These are phyloP conservation scores for Trissonchulus sp. DNA, from an alignment of 2,888 invertebrate genomes.

Conservation along the genomic window DNA sequence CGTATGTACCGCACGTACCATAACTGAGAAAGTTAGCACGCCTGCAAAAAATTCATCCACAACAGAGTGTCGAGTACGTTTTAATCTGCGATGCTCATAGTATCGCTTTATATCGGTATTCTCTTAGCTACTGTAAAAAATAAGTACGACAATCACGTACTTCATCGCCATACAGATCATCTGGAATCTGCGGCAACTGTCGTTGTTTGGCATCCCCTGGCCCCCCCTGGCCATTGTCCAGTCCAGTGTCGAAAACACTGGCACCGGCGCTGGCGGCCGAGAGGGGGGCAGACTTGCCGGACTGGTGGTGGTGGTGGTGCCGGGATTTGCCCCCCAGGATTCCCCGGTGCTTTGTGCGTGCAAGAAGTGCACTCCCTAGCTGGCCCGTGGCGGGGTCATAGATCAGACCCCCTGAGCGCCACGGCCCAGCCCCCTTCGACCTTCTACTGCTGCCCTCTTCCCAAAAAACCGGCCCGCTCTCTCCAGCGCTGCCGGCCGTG, in stretches of 20 bases:
- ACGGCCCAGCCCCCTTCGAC: not conserved
- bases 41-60: too few relatives aligned
- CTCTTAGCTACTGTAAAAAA: too few relatives aligned
- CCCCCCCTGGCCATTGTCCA: not conserved
- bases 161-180: conserved; percentile 30
- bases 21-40: too few relatives aligned
- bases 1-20: too few relatives aligned
- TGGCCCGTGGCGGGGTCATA: conserved; percentile 8
- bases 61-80: too few relatives aligned
- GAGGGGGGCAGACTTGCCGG: not conserved
- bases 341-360: not conserved
- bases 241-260: conserved; percentile 21
- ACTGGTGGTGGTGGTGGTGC: conserved; percentile 6
- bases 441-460: not conserved
- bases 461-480: not conserved
- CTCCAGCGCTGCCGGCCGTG: not conserved
- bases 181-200: conserved; percentile 23
- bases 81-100: too few relatives aligned
- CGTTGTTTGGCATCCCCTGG: not conserved
- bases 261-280: not conserved
- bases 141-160: conserved; percentile 10
- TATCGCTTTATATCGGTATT: too few relatives aligned
- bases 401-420: not conserved
- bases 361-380: not conserved
- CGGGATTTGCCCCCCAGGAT: not conserved